Percentiles rank a stretch among this genome's conserved stretches.
These are phyloP conservation scores for Odontamblyopus lacepedii DNA, from an alignment of 2,797 vertebrate genomes.

Conservation along the genomic window DNA sequence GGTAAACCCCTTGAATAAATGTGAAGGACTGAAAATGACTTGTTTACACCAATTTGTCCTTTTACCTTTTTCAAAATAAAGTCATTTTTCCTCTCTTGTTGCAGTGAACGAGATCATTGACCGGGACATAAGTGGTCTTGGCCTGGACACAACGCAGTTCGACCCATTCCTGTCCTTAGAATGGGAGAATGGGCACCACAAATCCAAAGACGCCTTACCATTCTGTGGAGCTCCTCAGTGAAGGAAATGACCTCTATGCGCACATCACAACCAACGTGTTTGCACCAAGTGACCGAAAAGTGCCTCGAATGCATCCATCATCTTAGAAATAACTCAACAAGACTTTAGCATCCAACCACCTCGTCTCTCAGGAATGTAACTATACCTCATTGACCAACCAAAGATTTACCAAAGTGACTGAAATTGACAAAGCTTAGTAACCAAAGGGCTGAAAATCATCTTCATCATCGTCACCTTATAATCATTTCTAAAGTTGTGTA, in stretches of 20 bases:
- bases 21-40: too few relatives aligned
- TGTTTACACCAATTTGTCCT: too few relatives aligned
- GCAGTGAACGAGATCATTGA: constrained; percentile 95
- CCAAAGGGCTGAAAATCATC: constrained; percentile 28
- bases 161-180: constrained; percentile 41
- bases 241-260: neutral
- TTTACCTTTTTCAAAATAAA: neutral
- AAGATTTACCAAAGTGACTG: constrained; percentile 26
- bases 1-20: too few relatives aligned
- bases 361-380: constrained; percentile 45
- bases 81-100: constrained; percentile 15
- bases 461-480: neutral
- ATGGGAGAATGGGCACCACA: constrained; percentile 39
- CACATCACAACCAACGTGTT: neutral
- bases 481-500: constrained; percentile 9
- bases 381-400: constrained; percentile 45
- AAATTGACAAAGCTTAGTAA: constrained; percentile 15
- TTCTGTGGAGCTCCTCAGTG: constrained; percentile 42
- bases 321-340: constrained; percentile 14
- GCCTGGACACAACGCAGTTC: constrained; percentile 33
- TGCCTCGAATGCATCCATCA: constrained; percentile 48
- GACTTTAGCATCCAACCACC: constrained; percentile 7
- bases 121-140: constrained; percentile 86
- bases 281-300: constrained; percentile 46
- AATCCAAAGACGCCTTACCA: constrained; percentile 12